These are phyloP conservation scores for Atopsyche davidsoni DNA, from an alignment of 1,140 invertebrate genomes.

Conservation along the genomic window DNA sequence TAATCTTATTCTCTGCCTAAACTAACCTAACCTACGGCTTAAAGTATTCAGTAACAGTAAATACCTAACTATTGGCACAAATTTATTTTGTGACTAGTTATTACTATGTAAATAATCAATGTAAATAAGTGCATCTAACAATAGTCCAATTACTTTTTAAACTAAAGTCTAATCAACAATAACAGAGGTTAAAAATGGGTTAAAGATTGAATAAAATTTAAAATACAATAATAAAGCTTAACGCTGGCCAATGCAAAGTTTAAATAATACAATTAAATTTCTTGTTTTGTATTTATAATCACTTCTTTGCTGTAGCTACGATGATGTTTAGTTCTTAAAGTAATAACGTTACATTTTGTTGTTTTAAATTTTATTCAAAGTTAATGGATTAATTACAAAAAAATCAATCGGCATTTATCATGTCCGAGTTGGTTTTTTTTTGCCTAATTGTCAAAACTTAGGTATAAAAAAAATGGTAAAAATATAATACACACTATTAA, in stretches of 20 bases:
- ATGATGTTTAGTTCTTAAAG: no score
- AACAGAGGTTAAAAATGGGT: neutral
- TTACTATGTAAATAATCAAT: conserved; percentile 17
- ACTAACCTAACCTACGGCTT: no score
- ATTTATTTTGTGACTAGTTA: conserved; percentile 30
- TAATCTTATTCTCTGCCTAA: no score
- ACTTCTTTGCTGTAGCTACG: no score
- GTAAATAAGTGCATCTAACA: neutral
- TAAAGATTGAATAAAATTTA: neutral
- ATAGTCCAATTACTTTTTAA: neutral
- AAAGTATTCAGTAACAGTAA: no score
- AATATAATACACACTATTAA: neutral
- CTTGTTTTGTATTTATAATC: no score
- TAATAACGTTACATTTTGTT: no score
- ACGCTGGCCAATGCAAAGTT: neutral
- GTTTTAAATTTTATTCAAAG: neutral
- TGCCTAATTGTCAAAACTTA: no score
- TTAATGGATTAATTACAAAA: neutral
- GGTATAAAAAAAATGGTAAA: conserved; percentile 1
- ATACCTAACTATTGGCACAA: conserved; percentile 27
- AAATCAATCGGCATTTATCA: conserved; percentile 2
- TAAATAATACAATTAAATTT: neutral
- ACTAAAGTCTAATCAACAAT: neutral
- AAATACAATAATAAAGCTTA: neutral
- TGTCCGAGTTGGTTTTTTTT: neutral